These are phyloP conservation scores for Carduelis carduelis DNA, from an alignment of 2,797 vertebrate genomes.

Conservation along the genomic window DNA sequence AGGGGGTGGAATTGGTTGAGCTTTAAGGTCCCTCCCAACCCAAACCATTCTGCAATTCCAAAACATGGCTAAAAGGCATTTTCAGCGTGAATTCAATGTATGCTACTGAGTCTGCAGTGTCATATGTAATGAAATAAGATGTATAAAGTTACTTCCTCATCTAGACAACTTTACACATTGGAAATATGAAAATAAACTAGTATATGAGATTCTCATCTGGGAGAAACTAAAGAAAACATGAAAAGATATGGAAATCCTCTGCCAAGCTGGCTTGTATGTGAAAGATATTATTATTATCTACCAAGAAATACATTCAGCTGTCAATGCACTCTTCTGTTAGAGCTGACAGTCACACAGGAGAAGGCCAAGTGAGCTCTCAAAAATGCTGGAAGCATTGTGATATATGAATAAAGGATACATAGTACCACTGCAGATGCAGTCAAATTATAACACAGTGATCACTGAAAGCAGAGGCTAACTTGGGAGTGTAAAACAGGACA, in stretches of 20 bases:
- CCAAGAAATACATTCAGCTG: conserved; percentile 1
- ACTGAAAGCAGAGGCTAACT: background rate
- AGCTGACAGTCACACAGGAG: background rate
- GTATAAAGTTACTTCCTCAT: background rate
- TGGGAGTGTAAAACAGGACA: background rate
- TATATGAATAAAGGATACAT: background rate
- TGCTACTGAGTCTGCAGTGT: background rate
- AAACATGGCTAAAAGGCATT: background rate
- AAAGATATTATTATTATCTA: conserved; percentile 1
- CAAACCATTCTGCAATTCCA: background rate
- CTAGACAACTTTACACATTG: background rate
- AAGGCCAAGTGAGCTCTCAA: background rate
- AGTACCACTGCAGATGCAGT: background rate
- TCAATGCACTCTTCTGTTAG: background rate
- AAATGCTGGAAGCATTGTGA: background rate
- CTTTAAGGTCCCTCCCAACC: background rate
- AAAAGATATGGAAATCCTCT: conserved; percentile 11
- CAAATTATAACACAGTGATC: background rate
- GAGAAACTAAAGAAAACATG: conserved; percentile 24
- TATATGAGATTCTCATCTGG: background rate
- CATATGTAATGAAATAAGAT: background rate
- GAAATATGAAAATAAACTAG: conserved; percentile 41
- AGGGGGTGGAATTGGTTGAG: background rate
- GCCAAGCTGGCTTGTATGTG: background rate
- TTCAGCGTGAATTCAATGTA: background rate